Evolutionary conservation across 2,113 vertebrate genomes (phyloP).

Genomic region (Propithecus coquereli): DNA sequence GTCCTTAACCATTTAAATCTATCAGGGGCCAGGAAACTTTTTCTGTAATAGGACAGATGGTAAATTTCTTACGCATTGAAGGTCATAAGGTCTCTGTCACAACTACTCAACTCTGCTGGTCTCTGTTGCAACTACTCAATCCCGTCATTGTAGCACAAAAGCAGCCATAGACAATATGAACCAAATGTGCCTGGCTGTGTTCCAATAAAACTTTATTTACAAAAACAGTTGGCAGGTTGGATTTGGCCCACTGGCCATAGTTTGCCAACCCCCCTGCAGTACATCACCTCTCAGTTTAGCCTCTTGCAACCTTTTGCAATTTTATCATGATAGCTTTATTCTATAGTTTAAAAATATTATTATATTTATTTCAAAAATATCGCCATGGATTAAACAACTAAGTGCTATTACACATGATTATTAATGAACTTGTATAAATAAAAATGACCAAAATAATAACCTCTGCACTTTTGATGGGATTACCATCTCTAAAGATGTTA

Average conservation of each 20-base stretch:
- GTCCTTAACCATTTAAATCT: not conserved
- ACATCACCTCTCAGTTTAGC: not conserved
- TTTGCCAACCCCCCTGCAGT: not conserved
- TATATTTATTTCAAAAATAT: not conserved
- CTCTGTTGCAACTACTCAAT: not conserved
- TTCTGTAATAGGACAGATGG: not conserved
- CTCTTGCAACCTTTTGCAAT: not conserved
- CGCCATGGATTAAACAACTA: not conserved
- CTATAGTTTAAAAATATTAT: constrained; percentile 10
- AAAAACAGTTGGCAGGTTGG: not conserved
- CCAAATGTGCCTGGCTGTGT: not conserved
- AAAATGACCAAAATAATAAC: constrained; percentile 40
- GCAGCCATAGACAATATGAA: not conserved
- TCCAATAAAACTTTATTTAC: constrained; percentile 19
- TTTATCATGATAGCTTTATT: not conserved
- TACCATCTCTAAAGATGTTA: not conserved
- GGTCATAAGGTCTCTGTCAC: not conserved
- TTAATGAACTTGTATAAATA: not conserved
- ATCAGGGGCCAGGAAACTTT: not conserved
- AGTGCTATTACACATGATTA: not conserved
- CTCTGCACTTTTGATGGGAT: not conserved
- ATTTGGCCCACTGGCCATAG: not conserved
- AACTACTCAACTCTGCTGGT: not conserved
- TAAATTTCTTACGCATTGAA: not conserved
- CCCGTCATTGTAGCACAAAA: not conserved